Percentiles rank a stretch among this genome's conserved stretches.
phyloP scores from a whole-genome alignment of 2,888 invertebrate genomes.

The Arctia plantaginis region DNA sequence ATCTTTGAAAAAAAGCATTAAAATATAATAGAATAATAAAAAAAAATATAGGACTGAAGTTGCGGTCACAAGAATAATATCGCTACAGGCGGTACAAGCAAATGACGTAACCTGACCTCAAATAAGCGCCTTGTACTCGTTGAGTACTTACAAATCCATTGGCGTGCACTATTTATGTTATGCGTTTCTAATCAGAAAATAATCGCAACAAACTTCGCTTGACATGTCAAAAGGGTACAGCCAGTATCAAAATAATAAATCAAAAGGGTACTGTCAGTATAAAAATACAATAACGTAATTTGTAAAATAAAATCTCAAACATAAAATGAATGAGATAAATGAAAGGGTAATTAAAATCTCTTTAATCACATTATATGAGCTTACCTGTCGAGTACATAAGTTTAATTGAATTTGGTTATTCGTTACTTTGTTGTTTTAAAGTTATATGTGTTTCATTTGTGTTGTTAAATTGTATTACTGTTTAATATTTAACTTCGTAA shows the following conservation, averaged over 20 bases:
- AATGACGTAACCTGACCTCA: neutral
- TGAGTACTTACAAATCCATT: neutral
- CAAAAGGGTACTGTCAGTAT: neutral
- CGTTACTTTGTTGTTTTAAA: neutral
- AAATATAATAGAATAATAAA: neutral
- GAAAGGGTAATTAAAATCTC: neutral
- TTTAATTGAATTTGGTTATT: neutral
- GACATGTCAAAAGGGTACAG: neutral
- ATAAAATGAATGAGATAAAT: neutral
- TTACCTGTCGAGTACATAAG: neutral
- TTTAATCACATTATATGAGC: neutral
- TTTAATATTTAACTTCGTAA: neutral
- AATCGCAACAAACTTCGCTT: neutral
- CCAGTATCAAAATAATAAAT: no score
- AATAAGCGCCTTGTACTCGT: neutral
- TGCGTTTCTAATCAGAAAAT: neutral
- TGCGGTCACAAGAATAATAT: conserved; percentile 1
- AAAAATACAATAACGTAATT: neutral
- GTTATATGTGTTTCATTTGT: neutral
- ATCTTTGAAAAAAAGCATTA: neutral
- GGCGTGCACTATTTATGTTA: neutral
- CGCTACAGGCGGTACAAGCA: neutral
- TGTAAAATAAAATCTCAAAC: neutral
- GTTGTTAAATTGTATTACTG: neutral
- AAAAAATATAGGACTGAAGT: neutral